Evolutionary conservation across 2,113 vertebrate species (phyloP).

Genomic region (Chloropsis cyanopogon): DNA sequence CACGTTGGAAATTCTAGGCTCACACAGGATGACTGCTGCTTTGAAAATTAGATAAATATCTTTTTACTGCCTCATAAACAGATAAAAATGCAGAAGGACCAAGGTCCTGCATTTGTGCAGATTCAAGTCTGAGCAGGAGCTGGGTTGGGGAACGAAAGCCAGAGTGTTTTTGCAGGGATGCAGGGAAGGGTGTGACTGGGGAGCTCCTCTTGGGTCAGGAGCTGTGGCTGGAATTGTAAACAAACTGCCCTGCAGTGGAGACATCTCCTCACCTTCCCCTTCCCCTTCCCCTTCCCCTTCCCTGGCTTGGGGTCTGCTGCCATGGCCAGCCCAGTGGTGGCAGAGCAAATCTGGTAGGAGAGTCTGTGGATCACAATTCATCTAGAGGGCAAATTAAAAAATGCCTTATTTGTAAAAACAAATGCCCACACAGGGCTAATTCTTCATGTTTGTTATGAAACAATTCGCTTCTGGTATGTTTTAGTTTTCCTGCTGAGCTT

Average conservation of each 20-base stretch:
- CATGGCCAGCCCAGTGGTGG: background rate
- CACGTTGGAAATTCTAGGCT: background rate
- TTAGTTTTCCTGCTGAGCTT: background rate
- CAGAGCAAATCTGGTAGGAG: background rate
- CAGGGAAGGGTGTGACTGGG: background rate
- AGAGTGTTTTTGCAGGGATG: background rate
- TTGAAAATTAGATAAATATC: background rate
- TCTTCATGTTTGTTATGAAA: background rate
- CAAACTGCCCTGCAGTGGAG: background rate
- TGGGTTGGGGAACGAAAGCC: background rate
- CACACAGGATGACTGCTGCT: background rate
- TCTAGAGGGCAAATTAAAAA: background rate
- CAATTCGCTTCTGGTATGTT: background rate
- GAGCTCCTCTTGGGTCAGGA: background rate
- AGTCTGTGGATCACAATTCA: fast-evolving
- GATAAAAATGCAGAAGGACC: background rate
- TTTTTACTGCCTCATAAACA: background rate
- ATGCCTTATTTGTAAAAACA: background rate
- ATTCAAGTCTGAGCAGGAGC: background rate
- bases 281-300: background rate
- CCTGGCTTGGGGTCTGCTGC: background rate
- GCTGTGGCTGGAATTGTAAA: background rate
- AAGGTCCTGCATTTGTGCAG: background rate
- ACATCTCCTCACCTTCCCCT: background rate
- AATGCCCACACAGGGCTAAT: background rate